phyloP scores from a whole-genome alignment of 2,888 invertebrate species.

The Neoscelio sp. region DNA sequence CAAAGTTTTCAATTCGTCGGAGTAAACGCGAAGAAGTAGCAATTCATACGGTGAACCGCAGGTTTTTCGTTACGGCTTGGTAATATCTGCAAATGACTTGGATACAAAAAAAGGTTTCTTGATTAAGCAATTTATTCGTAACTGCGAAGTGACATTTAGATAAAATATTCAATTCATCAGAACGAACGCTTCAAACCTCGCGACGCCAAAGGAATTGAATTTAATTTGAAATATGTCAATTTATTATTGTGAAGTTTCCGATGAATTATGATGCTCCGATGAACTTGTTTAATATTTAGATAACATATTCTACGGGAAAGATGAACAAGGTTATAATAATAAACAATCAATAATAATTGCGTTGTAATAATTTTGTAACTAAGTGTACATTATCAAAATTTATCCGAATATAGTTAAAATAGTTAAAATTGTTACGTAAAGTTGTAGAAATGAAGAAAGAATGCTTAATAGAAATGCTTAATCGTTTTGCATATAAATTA shows the following conservation, averaged over 20 bases:
- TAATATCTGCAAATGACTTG: conserved; percentile 67
- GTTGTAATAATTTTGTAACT: conserved; percentile 5
- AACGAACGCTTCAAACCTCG: background rate
- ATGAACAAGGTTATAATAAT: background rate
- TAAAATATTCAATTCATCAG: conserved; percentile 50
- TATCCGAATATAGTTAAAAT: conserved; percentile 30
- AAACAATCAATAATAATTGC: conserved; percentile 7
- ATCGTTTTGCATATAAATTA: conserved; percentile 81
- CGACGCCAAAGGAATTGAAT: background rate
- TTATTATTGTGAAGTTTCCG: conserved; percentile 2
- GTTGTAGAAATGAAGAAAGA: conserved; percentile 52
- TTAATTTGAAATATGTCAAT: conserved; percentile 30
- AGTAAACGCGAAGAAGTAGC: conserved; percentile 68
- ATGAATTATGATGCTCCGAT: background rate
- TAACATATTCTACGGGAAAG: no score
- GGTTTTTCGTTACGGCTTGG: conserved; percentile 64
- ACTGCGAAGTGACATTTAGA: conserved; percentile 52
- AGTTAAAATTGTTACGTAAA: conserved; percentile 43
- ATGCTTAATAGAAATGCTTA: conserved; percentile 75
- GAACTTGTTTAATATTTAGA: conserved; percentile 10
- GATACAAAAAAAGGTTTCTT: conserved; percentile 64
- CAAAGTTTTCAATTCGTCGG: conserved; percentile 68
- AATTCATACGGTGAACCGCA: conserved; percentile 68
- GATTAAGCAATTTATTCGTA: conserved; percentile 65
- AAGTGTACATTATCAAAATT: conserved; percentile 11